These are phyloP conservation scores for Periphyllus acericola DNA, from an alignment of 2,888 invertebrate genomes.

Conservation along the genomic window DNA sequence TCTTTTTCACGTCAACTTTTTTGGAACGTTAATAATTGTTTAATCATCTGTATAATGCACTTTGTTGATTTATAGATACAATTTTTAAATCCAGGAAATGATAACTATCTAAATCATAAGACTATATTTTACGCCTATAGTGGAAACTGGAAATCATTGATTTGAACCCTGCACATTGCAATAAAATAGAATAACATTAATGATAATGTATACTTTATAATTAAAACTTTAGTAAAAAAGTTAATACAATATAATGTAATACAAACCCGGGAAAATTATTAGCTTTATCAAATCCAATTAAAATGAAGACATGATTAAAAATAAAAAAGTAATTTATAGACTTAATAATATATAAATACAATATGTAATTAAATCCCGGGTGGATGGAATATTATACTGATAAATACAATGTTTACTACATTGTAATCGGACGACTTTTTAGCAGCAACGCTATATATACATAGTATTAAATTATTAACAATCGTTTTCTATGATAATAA, in stretches of 20 bases:
- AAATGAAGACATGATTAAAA: background rate
- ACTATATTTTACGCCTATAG: background rate
- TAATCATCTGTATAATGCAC: no score
- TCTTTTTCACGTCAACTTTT: background rate
- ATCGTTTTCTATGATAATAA: constrained; percentile 19
- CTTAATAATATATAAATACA: constrained; percentile 7
- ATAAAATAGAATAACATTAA: no score
- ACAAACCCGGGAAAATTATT: no score
- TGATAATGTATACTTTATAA: no score
- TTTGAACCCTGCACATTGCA: no score
- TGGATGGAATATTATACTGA: background rate
- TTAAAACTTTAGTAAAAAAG: no score
- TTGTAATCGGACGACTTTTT: background rate
- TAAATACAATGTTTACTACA: constrained; percentile 19
- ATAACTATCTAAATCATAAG: background rate
- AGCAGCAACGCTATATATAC: background rate
- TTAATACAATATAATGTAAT: no score
- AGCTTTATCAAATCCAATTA: background rate
- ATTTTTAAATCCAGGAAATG: no score
- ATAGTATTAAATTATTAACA: no score
- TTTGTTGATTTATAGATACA: no score
- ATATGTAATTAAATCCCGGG: background rate
- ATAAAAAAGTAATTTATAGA: constrained; percentile 18
- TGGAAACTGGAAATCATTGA: no score
- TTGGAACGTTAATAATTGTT: background rate